These are phyloP conservation scores for Rhinoptilus africanus DNA, from an alignment of 2,113 vertebrate species.

Conservation along the genomic window DNA sequence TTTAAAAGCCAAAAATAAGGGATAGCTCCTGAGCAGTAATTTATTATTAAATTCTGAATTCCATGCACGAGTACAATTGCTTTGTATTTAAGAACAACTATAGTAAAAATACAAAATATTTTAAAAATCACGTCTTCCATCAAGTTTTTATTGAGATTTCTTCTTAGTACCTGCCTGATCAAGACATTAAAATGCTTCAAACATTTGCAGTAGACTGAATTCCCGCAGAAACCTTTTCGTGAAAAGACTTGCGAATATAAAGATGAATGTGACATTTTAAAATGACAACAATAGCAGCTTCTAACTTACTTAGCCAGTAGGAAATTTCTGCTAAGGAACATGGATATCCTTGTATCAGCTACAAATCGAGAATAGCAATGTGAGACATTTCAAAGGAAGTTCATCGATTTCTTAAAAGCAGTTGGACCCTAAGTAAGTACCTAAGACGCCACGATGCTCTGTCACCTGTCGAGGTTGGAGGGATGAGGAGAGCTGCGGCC, in stretches of 20 bases:
- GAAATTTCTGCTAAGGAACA: not conserved
- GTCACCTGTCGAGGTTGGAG: not conserved
- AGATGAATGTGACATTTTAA: not conserved
- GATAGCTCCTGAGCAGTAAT: not conserved
- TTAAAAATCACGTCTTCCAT: not conserved
- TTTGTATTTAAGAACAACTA: not conserved
- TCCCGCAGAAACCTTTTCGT: not conserved
- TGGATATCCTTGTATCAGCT: not conserved
- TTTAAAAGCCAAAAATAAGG: not conserved
- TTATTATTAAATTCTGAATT: not conserved
- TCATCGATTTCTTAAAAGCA: not conserved
- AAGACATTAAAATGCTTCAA: not conserved
- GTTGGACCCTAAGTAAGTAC: not conserved
- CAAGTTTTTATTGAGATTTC: not conserved
- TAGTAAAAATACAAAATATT: not conserved
- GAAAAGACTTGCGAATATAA: not conserved
- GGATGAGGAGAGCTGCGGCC: not conserved
- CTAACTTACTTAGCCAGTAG: not conserved
- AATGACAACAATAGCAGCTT: not conserved
- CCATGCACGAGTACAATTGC: not conserved
- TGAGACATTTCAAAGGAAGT: not conserved
- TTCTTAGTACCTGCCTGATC: not conserved
- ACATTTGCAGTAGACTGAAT: not conserved
- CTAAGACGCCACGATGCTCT: not conserved
- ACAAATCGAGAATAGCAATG: not conserved